Percentiles rank a stretch among this genome's conserved stretches.
Evolutionary conservation across 2,888 invertebrate species (phyloP).

Genomic region (Oligia strigilis): DNA sequence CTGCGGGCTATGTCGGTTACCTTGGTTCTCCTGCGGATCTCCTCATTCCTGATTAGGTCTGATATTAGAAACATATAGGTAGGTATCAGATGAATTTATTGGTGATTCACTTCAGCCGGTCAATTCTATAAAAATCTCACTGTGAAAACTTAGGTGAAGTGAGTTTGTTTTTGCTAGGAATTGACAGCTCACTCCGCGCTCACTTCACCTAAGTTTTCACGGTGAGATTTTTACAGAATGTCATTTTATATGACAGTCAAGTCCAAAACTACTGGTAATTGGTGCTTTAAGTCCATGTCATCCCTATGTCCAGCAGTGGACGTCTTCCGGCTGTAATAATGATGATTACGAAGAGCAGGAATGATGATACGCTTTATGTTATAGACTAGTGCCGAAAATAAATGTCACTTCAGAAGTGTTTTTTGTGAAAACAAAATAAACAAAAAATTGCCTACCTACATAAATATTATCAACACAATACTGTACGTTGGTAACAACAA

Average conservation of each 20-base stretch:
- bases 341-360: not conserved
- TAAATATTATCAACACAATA: conserved; percentile 8
- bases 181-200: too few relatives aligned
- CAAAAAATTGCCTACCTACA: conserved; percentile 6
- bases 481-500: conserved; percentile 30
- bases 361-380: not conserved
- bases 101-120: not conserved
- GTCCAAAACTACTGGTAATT: not conserved
- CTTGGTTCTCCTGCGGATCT: too few relatives aligned
- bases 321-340: not conserved
- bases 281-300: not conserved
- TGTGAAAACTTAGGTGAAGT: too few relatives aligned
- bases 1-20: too few relatives aligned
- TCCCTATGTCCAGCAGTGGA: not conserved
- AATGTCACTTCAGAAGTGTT: not conserved
- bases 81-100: not conserved
- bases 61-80: not conserved
- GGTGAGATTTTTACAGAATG: too few relatives aligned
- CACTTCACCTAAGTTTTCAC: too few relatives aligned
- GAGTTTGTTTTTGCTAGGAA: too few relatives aligned
- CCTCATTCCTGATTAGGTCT: too few relatives aligned
- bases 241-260: not conserved
- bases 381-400: not conserved
- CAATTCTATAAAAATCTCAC: too few relatives aligned
- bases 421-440: not conserved